Conservation (phyloP, 2,113 vertebrate genomes). For the Pardalotus punctatus region DNA sequence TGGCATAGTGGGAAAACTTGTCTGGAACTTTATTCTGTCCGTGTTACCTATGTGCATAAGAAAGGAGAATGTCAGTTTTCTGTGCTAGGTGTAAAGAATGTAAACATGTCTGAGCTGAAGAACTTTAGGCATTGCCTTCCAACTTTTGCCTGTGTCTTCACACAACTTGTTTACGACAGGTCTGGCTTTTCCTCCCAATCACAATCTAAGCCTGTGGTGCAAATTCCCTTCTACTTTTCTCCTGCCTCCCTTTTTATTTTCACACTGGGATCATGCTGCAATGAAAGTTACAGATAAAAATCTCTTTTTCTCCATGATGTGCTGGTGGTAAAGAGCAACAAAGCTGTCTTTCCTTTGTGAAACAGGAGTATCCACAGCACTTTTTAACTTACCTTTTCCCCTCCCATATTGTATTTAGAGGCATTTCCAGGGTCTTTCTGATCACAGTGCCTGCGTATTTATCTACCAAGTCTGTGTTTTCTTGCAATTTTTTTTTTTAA, state of each 20-base stretch:
- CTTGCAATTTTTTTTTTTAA: not conserved
- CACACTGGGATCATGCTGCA: not conserved
- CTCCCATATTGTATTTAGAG: not conserved
- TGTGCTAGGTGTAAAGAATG: conserved; percentile 29
- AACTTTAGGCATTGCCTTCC: not conserved
- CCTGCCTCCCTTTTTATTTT: not conserved
- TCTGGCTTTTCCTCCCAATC: not conserved
- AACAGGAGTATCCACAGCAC: not conserved
- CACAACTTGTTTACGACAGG: not conserved
- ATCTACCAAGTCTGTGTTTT: not conserved
- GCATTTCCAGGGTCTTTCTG: not conserved
- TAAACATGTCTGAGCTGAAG: conserved; percentile 42
- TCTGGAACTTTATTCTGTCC: not conserved
- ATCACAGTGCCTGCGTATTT: not conserved
- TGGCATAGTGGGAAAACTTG: conserved; percentile 26
- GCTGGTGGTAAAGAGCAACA: not conserved
- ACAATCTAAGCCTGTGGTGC: not conserved
- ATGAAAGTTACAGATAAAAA: conserved; percentile 21
- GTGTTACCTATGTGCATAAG: conserved; percentile 23
- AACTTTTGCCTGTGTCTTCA: not conserved
- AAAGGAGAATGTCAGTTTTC: conserved; percentile 42
- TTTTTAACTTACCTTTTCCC: not conserved
- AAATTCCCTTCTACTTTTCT: not conserved
- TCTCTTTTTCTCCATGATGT: not conserved
- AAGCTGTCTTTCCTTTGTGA: not conserved